These are phyloP conservation scores for Polymixis lichenea DNA, from an alignment of 2,888 invertebrate genomes.

Conservation along the genomic window DNA sequence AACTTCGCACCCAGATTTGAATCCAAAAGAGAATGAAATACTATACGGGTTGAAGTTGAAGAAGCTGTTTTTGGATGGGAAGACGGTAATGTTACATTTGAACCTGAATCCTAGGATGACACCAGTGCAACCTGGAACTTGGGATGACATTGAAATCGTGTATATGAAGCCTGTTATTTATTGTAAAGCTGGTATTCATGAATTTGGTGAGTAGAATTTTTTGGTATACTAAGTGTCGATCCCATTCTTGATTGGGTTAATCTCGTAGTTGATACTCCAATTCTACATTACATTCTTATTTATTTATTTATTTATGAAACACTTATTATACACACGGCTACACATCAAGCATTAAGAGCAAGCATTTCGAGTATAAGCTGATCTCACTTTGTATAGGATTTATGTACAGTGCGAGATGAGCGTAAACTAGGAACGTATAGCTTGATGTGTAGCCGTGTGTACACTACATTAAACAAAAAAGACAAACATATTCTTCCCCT, in stretches of 20 bases:
- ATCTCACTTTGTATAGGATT: too few relatives aligned
- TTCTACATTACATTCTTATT: neutral
- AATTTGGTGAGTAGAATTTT: conserved; percentile 75
- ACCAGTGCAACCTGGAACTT: conserved; percentile 75
- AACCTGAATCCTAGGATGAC: conserved; percentile 75
- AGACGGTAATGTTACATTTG: conserved; percentile 78
- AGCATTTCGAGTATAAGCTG: too few relatives aligned
- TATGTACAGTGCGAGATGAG: too few relatives aligned
- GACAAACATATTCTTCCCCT: neutral
- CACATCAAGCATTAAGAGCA: too few relatives aligned
- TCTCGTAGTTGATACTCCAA: neutral
- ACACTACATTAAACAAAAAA: neutral
- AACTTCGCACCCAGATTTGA: conserved; percentile 61
- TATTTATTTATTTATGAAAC: neutral
- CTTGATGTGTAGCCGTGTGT: too few relatives aligned
- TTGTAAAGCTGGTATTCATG: conserved; percentile 73
- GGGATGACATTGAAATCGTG: conserved; percentile 75
- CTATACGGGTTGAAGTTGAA: conserved; percentile 75
- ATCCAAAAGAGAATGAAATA: conserved; percentile 70
- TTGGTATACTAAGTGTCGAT: neutral
- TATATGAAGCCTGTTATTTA: conserved; percentile 80
- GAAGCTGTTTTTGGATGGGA: conserved; percentile 78
- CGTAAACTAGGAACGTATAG: too few relatives aligned
- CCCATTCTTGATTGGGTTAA: neutral
- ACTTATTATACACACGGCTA: too few relatives aligned